Conservation (phyloP, 2,888 invertebrate genomes). For the Aplocera efformata region DNA sequence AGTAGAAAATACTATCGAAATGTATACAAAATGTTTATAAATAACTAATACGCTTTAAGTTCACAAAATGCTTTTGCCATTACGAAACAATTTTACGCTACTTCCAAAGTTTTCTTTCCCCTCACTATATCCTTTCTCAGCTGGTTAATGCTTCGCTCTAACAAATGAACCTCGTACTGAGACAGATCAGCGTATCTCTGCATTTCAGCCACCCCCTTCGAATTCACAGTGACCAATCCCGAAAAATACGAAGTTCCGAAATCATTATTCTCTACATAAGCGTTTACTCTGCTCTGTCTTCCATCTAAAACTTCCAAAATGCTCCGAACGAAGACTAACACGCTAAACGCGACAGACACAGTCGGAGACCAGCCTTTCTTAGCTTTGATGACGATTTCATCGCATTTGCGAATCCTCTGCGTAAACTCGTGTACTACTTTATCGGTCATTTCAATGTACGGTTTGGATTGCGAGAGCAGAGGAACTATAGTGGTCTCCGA, state of each 20-base stretch:
- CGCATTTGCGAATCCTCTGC: slow-evolving; percentile 76
- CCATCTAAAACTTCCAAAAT: slow-evolving; percentile 73
- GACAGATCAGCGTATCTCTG: slow-evolving; percentile 44
- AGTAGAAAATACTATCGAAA: too few species aligned
- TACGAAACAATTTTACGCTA: slow-evolving; percentile 26
- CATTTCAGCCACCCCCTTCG: slow-evolving; percentile 51
- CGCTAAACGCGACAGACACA: slow-evolving; percentile 84
- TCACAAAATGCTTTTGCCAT: too few species aligned
- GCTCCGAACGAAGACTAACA: slow-evolving; percentile 78
- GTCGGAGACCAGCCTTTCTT: slow-evolving; percentile 81
- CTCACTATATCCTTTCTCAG: slow-evolving; percentile 49
- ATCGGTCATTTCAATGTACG: slow-evolving; percentile 68
- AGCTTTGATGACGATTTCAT: slow-evolving; percentile 81
- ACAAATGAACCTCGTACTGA: slow-evolving; percentile 47
- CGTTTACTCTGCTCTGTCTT: slow-evolving; percentile 39
- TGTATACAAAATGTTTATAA: too few species aligned
- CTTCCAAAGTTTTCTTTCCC: slow-evolving; percentile 53
- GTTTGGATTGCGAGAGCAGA: slow-evolving; percentile 85
- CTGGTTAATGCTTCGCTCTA: slow-evolving; percentile 48
- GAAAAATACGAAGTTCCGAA: slow-evolving; percentile 60
- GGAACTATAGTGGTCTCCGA: slow-evolving; percentile 88
- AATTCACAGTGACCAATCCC: slow-evolving; percentile 47
- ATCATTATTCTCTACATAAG: slow-evolving; percentile 60
- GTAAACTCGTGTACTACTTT: slow-evolving; percentile 58
- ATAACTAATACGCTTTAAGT: too few species aligned